Evolutionary conservation across 2,797 vertebrate genomes (phyloP), one percentile per base, ranked within the genome.

Genomic region (Epinephelus awoara): DNA sequence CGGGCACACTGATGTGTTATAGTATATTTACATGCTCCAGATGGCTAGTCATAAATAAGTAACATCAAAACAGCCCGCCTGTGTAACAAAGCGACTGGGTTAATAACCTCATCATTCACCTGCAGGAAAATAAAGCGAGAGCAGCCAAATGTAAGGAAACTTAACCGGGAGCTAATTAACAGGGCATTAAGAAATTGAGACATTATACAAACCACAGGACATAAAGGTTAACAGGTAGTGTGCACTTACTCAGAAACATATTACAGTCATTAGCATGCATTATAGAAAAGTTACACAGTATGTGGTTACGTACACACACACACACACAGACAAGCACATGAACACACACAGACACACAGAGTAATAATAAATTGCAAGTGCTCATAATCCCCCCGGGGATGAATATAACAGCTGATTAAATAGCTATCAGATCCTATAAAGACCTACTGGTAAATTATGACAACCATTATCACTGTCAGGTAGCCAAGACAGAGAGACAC

Each of bases 391-490:
- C 62, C 62, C 73, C 27, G 29, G 58, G 54, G 62, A 80, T 72
- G 19, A 82, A 70, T 70, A 79, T 72, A 86, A 78, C 71, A 80
- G 80, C 56, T 77, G 84, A 92, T 91, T 89, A 89, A 85, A 49
- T 52, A 75, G 63, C 78, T 75, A 74, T 76, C 83, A 84, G 70
- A 34, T 25, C 70, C 67, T 74, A 58, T 80, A 63, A 88, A 85
- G 72, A 82, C 75, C 62, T 42, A 67, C 29, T 51, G 34, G 54
- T 90, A 85, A 77, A 85, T 86, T 83, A 87, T 78, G 75, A 77
- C 65, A 59, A 52, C 46, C n/a, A 79, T 88, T 74, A 83, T 72
- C 74, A 84, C 77, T 2, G 17, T 73, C 50, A 85, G 68, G 66
- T 80, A 77, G 27, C 59, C 51, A 57, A 58, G 57, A 65, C 23